Base-by-base conservation (phyloP, 2,113 vertebrate species). In the Mungos mungo region DNA sequence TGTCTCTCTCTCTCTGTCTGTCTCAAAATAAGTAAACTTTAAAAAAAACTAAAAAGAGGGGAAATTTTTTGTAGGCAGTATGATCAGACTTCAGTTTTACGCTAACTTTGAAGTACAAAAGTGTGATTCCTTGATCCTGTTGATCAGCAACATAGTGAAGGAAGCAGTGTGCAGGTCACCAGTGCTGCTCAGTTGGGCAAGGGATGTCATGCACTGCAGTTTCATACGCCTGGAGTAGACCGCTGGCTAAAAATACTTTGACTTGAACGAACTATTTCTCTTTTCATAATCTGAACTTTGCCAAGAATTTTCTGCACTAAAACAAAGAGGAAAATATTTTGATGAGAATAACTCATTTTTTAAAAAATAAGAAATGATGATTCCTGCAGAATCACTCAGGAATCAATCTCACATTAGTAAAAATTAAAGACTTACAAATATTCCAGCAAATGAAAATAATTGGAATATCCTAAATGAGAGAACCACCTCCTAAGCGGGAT, bases 321-420 rank as follows among this genome's bases (percentile, higher is more conserved):
- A 92, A 83, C 69, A 89, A 95, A 83, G n/a, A 74, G 3, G 15
- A 95, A 93, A 35, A 21, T 19, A 82, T 60, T 57, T 88, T 93
- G 10, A 76, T 29, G 19, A 5, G 31, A 52, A 77, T 74, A 77
- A 94, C 7, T 72, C 5, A 84, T 38, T 63, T 50, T 85, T 81
- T 57, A n/a, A n/a, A 12, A 76, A 71, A 38, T 23, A 21, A 50
- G 21, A 68, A 88, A 27, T 60, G 31, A 74, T 5, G 38, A 38
- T 35, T 31, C 54, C 21, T 82, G 9, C 38, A 72, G 47, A 41
- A 6, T 66, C 23, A 19, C 13, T 66, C 33, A 63, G 18, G 47
- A 23, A 76, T 1, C 1, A 63, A 21, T 31, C 0, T 7, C 3
- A 38, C 9, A 38, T 74, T 66, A 85, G 52, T 63, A 85, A 89